A percentile compares a stretch with the other conserved stretches of the same genome.
Evolutionary conservation across 1,140 invertebrate species (phyloP).

Genomic region (Phortica variegata): DNA sequence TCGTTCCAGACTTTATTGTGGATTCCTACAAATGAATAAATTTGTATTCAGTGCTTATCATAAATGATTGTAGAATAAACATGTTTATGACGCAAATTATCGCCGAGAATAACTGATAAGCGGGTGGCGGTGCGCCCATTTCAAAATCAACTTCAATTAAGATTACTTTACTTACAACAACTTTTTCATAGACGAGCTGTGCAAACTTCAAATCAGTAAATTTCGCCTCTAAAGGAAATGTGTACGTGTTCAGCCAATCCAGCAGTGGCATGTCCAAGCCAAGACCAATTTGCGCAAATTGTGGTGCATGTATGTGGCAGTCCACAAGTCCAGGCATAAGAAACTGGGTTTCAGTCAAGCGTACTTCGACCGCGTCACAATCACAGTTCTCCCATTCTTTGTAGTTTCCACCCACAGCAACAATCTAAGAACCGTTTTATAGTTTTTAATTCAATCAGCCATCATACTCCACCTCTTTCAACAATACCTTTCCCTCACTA

Average conservation of each 20-base stretch:
- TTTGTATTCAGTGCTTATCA: constrained; percentile 15
- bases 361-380: constrained; percentile 21
- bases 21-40: constrained; percentile 61
- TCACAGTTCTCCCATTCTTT: constrained; percentile 3
- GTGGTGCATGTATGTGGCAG: constrained; percentile 86
- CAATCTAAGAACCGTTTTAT: constrained; percentile 33
- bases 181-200: constrained; percentile 68
- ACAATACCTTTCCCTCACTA: constrained; percentile 37
- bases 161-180: constrained; percentile 71
- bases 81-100: too few species aligned
- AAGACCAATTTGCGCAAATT: constrained; percentile 80
- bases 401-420: constrained; percentile 33
- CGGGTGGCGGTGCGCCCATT: too few species aligned
- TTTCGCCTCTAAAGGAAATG: constrained; percentile 79
- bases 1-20: constrained; percentile 76
- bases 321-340: constrained; percentile 87
- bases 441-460: too few species aligned
- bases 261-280: constrained; percentile 77
- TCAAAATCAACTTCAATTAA: constrained; percentile 1
- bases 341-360: constrained; percentile 65
- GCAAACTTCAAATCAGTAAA: constrained; percentile 73
- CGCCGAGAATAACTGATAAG: too few species aligned
- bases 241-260: constrained; percentile 85
- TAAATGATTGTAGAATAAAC: neutral
- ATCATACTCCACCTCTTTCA: too few species aligned